Evolutionary conservation across 2,113 vertebrate genomes (phyloP).

Genomic region (Chrysemys picta): DNA sequence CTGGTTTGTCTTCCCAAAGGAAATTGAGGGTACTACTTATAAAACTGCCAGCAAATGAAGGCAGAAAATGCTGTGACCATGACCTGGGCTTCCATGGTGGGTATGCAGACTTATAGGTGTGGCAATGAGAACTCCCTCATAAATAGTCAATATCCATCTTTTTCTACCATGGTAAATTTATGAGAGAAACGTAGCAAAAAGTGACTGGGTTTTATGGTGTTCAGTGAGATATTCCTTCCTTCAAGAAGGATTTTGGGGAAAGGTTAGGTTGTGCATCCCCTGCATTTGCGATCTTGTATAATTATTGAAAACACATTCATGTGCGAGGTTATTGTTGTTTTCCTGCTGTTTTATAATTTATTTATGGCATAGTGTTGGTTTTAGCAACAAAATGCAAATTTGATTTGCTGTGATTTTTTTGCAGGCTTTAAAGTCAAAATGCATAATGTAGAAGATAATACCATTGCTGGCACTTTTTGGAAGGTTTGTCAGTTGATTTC

Average conservation of each 20-base stretch:
- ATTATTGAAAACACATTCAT: constrained; percentile 53
- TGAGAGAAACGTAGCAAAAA: neutral
- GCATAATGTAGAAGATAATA: constrained; percentile 17
- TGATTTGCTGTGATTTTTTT: constrained; percentile 48
- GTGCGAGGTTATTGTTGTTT: constrained; percentile 56
- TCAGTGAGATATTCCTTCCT: neutral
- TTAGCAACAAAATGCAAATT: constrained; percentile 65
- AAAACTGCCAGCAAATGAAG: neutral
- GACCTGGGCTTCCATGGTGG: neutral
- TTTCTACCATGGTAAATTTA: neutral
- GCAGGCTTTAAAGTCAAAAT: constrained; percentile 55
- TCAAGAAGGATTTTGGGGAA: constrained; percentile 34
- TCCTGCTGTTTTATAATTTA: constrained; percentile 71
- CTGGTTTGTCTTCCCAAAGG: neutral
- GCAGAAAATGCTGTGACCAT: neutral
- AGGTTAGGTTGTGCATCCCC: constrained; percentile 16
- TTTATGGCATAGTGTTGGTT: constrained; percentile 69
- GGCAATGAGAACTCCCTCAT: neutral
- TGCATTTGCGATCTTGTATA: constrained; percentile 50
- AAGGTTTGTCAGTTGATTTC: constrained; percentile 21
- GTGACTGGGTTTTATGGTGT: neutral
- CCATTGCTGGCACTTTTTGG: constrained; percentile 34
- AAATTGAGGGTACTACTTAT: neutral
- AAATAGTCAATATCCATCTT: neutral
- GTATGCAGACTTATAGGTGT: neutral